These are phyloP conservation scores for Rhogogaster chlorosoma DNA, from an alignment of 2,888 invertebrate species.

Conservation along the genomic window DNA sequence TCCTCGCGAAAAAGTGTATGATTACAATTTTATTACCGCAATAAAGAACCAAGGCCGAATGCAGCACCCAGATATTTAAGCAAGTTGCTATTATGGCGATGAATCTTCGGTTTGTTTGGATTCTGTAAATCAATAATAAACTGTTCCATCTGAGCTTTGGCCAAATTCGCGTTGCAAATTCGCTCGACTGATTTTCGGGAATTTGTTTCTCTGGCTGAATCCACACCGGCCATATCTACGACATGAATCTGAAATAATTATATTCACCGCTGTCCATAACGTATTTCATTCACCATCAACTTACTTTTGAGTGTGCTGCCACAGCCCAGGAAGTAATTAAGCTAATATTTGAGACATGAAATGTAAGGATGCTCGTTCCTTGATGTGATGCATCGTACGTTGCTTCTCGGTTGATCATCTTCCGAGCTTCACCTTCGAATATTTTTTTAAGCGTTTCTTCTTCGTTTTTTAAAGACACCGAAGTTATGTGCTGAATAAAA, in stretches of 20 bases:
- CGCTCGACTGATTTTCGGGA: conserved; percentile 71
- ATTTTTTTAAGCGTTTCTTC: conserved; percentile 70
- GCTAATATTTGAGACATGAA: conserved; percentile 69
- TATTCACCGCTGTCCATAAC: not conserved
- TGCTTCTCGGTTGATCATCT: conserved; percentile 66
- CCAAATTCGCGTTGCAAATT: conserved; percentile 75
- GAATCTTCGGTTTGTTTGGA: conserved; percentile 60
- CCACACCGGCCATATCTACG: conserved; percentile 77
- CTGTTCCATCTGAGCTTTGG: conserved; percentile 76
- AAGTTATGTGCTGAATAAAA: conserved; percentile 62
- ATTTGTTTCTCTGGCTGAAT: conserved; percentile 69
- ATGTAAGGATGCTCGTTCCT: conserved; percentile 75
- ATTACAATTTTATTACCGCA: conserved; percentile 68
- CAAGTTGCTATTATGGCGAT: conserved; percentile 72
- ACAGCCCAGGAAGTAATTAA: conserved; percentile 63
- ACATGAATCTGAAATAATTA: conserved; percentile 74
- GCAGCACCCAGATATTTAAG: conserved; percentile 74
- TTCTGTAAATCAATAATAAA: conserved; percentile 67
- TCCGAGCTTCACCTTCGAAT: conserved; percentile 75
- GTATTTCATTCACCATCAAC: conserved; percentile 41
- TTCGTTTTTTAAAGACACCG: conserved; percentile 66
- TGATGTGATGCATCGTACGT: conserved; percentile 73
- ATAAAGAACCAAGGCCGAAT: conserved; percentile 69
- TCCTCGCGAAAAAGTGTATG: not conserved
- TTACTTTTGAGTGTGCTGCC: conserved; percentile 67